Evolutionary conservation across 2,113 vertebrate genomes (phyloP).

Genomic region (Apodemus speciosus): DNA sequence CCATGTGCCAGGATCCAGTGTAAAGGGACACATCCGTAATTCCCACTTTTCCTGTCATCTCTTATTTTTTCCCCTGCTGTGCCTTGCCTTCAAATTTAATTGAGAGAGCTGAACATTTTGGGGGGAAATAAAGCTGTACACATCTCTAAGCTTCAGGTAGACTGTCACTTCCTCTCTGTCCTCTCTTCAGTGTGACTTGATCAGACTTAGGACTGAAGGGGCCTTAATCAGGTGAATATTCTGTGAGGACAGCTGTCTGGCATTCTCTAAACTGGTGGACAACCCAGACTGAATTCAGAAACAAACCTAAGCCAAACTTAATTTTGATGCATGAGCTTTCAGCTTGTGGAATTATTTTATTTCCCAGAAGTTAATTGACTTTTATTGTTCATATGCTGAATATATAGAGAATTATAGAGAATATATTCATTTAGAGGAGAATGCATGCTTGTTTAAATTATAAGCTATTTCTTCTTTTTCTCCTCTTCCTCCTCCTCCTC

Average conservation of each 20-base stretch:
- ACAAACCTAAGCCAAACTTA: constrained; percentile 10
- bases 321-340: constrained; percentile 4
- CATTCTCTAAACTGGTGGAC: background rate
- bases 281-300: constrained; percentile 41
- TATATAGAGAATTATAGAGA: background rate
- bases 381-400: background rate
- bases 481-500: too few relatives aligned
- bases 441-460: background rate
- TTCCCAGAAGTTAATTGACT: background rate
- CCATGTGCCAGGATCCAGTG: constrained; percentile 41
- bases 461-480: background rate
- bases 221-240: background rate
- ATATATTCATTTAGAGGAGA: background rate
- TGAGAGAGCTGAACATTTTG: constrained; percentile 69
- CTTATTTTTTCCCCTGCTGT: background rate
- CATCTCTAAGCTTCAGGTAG: constrained; percentile 41
- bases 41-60: background rate
- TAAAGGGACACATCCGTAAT: constrained; percentile 5
- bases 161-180: constrained; percentile 47
- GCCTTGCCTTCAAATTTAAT: constrained; percentile 63
- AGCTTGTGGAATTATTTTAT: background rate
- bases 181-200: background rate
- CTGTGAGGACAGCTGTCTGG: background rate
- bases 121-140: constrained; percentile 59
- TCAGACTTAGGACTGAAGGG: background rate